These are phyloP conservation scores for Cydia pomonella DNA, from an alignment of 1,140 invertebrate species.

Conservation along the genomic window DNA sequence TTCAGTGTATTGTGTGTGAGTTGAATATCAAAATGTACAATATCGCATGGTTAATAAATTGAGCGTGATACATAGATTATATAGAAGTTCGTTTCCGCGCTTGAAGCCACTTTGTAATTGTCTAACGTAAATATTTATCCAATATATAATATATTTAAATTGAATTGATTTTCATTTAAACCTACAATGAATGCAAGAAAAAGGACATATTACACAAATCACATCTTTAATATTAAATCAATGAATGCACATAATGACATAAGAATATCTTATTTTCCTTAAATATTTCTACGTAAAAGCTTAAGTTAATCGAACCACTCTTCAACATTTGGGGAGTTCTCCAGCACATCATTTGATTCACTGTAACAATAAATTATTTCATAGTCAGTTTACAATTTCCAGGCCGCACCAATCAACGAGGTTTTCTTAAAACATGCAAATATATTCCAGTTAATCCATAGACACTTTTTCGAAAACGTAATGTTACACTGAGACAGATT, in stretches of 20 bases:
- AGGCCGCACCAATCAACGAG: too few species aligned
- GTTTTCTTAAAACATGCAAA: too few species aligned
- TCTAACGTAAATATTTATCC: constrained; percentile 79
- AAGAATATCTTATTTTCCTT: background rate
- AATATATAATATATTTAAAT: constrained; percentile 51
- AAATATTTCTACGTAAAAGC: background rate
- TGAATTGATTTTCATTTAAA: constrained; percentile 19
- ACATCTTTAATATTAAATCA: background rate
- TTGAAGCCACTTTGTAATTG: constrained; percentile 73
- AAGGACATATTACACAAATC: background rate
- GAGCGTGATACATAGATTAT: constrained; percentile 59
- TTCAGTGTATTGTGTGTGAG: constrained; percentile 56
- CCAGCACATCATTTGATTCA: constrained; percentile 90
- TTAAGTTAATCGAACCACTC: constrained; percentile 75
- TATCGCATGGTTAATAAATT: constrained; percentile 57
- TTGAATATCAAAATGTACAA: constrained; percentile 59
- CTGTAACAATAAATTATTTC: constrained; percentile 79
- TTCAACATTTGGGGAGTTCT: constrained; percentile 85
- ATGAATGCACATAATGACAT: background rate
- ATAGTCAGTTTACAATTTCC: constrained; percentile 29
- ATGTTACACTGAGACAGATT: too few species aligned
- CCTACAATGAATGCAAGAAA: background rate
- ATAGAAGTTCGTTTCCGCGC: constrained; percentile 70
- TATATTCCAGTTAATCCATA: too few species aligned
- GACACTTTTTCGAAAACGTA: too few species aligned